Evolutionary conservation across 1,140 invertebrate species (phyloP), one percentile per base, ranked within the genome.

Genomic region (Trachymyrmex septentrionalis): DNA sequence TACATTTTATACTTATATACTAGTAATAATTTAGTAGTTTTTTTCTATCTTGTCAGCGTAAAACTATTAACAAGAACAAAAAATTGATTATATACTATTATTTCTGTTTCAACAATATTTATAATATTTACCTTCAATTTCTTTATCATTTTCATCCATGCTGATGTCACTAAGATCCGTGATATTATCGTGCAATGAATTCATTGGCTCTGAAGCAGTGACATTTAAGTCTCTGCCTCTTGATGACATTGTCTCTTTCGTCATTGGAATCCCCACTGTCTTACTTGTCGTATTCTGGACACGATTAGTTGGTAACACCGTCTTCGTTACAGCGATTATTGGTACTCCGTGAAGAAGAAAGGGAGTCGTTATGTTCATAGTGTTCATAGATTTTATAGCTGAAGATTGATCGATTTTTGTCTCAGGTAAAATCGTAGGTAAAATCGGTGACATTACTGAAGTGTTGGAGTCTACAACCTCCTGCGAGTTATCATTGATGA

Each of bases 111-210:
- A 34, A 34, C 34, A 34, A 34, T 34, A 0, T 34, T 34, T 34
- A 27, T 16, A 55, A 77, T n/a, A 3, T 30, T 55, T 73, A 94
- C 95, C 95, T 93, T 95, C 92, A 21, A 95, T 92, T 91, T 96
- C 95, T 80, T 96, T 95, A 55, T 96, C 96, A 10, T 97, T 96
- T 63, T 96, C 96, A 78, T 96, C 96, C 96, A 97, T 97, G 85
- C 96, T 96, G 30, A 97, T 96, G 92, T 97, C 96, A 89, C 97
- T 97, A 16, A 97, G 94, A 93, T 97, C 96, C 80, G 96, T 95
- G 71, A 94, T 86, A 90, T 95, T 95, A 44, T 93, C 91, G 66
- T 95, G 92, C 75, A 95, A 85, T 0, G 92, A 94, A 87, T 95
- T 95, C 44, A 92, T 93, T 6, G 94, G 93, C 75, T 95, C 95